Evolutionary conservation across 2,797 vertebrate species (phyloP).

Genomic region (Lutjanus argentimaculatus): DNA sequence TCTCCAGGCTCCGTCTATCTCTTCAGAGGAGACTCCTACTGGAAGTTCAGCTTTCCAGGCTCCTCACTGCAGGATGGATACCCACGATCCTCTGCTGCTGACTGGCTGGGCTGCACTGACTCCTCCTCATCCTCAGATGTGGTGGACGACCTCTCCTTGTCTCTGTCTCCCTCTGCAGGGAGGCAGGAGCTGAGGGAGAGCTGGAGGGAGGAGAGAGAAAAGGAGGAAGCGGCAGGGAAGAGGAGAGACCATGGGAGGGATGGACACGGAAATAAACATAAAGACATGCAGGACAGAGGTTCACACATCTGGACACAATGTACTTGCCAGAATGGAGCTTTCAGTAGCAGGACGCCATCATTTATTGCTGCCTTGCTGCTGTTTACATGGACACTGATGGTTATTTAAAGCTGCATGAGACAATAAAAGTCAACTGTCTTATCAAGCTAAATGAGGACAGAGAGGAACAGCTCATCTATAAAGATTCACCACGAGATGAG

Average conservation of each 20-base stretch:
- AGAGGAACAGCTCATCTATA: neutral
- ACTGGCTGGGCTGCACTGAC: constrained; percentile 84
- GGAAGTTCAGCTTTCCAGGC: constrained; percentile 82
- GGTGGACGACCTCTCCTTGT: constrained; percentile 58
- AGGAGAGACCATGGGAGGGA: constrained; percentile 5
- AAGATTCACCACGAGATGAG: neutral
- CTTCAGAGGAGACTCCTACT: constrained; percentile 84
- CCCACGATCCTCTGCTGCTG: constrained; percentile 79
- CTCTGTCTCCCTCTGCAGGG: constrained; percentile 59
- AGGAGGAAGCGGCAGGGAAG: constrained; percentile 22
- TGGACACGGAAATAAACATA: constrained; percentile 31
- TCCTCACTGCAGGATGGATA: constrained; percentile 76
- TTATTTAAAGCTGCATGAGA: constrained; percentile 1
- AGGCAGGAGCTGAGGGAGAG: constrained; percentile 71
- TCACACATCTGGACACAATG: constrained; percentile 66
- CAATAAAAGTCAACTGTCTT: neutral
- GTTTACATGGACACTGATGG: constrained; percentile 7
- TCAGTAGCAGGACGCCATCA: neutral
- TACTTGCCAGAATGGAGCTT: constrained; percentile 69
- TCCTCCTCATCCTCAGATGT: constrained; percentile 46
- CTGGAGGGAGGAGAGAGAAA: constrained; percentile 44
- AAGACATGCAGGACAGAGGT: constrained; percentile 31
- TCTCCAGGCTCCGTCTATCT: constrained; percentile 78
- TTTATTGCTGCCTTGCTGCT: constrained; percentile 8
- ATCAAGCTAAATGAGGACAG: neutral